Conservation (phyloP, 2,113 vertebrate species). For the Microcebus jonahi region DNA sequence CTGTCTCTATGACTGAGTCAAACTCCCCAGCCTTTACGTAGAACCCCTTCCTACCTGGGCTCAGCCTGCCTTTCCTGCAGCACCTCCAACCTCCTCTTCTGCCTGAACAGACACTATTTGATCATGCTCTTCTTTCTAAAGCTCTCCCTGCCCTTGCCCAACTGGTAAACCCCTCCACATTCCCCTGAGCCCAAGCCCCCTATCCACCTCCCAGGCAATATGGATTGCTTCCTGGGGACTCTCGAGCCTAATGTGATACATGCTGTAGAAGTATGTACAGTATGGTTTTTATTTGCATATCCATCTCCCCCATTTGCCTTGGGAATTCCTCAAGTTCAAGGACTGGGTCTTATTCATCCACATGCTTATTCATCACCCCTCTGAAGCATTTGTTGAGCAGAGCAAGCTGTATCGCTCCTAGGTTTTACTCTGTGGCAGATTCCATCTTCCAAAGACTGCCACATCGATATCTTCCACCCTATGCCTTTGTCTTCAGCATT, state of each 20-base stretch:
- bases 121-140: fast-evolving
- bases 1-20: fast-evolving
- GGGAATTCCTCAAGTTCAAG: slow-evolving; percentile 47
- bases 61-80: not conserved
- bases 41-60: not conserved
- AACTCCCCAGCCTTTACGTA: too few species aligned
- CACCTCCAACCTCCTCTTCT: not conserved
- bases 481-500: fast-evolving
- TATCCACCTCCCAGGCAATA: not conserved
- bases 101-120: fast-evolving
- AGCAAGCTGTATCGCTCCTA: not conserved
- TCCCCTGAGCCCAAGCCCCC: not conserved
- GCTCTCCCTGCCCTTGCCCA: not conserved
- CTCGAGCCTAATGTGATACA: not conserved
- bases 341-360: not conserved
- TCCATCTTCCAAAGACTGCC: not conserved
- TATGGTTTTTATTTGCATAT: slow-evolving; percentile 51
- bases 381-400: not conserved
- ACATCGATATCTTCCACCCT: fast-evolving
- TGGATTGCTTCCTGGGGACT: slow-evolving; percentile 24
- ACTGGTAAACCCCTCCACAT: not conserved
- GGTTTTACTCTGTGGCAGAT: not conserved
- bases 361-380: not conserved
- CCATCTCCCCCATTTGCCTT: not conserved
- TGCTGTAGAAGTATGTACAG: not conserved